phyloP scores from a whole-genome alignment of 2,797 vertebrate genomes.

The Micropoecilia bifurca region DNA sequence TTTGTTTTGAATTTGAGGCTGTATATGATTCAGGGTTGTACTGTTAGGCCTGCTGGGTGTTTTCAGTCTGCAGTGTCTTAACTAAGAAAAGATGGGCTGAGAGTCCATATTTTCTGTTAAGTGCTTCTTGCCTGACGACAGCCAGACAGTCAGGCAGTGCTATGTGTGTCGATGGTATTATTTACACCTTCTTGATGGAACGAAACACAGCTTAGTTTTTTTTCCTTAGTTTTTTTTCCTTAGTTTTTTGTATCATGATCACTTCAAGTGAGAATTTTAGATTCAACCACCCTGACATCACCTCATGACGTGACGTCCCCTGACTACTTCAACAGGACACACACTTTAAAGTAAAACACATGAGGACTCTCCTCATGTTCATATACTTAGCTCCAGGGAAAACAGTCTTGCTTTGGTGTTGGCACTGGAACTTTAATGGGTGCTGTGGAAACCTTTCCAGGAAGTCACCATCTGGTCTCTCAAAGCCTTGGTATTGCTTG shows the following conservation, averaged over 20 bases:
- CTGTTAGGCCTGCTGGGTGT: background rate
- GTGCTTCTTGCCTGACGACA: background rate
- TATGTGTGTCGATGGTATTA: background rate
- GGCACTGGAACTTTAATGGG: background rate
- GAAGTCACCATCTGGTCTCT: conserved; percentile 18
- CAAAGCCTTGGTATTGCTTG: conserved; percentile 14
- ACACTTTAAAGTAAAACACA: background rate
- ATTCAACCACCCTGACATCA: background rate
- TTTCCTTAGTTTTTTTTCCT: too few species aligned
- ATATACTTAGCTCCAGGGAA: background rate
- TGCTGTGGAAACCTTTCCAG: background rate
- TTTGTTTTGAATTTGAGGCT: background rate
- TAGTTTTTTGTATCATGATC: background rate
- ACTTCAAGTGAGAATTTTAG: background rate
- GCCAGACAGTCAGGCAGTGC: background rate
- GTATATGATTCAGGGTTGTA: background rate
- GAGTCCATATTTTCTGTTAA: background rate
- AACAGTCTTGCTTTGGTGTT: background rate
- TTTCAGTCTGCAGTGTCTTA: background rate
- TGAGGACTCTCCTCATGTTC: background rate
- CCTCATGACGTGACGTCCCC: background rate
- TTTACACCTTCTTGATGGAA: background rate
- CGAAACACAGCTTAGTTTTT: background rate
- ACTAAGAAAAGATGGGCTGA: background rate
- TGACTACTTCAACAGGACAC: background rate